Conservation (phyloP, 2,888 invertebrate species). For the Coronaproctus castanopsis region DNA sequence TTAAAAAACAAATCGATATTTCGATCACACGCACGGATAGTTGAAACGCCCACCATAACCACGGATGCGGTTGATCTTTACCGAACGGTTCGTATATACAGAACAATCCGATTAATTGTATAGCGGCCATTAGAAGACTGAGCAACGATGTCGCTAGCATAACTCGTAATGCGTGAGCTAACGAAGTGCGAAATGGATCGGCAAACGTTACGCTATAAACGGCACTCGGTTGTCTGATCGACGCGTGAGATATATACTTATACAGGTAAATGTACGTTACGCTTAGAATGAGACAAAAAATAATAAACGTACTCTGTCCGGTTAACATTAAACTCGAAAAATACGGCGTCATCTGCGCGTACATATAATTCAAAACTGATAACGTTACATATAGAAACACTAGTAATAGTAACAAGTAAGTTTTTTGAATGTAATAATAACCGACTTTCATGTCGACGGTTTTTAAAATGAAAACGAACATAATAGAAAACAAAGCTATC, state of each 20-base stretch:
- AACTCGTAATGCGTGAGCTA: conserved; percentile 72
- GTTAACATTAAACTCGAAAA: conserved; percentile 38
- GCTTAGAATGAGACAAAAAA: conserved; percentile 64
- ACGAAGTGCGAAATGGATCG: conserved; percentile 29
- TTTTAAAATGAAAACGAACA: conserved; percentile 64
- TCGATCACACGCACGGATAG: conserved; percentile 66
- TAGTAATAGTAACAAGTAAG: conserved; percentile 54
- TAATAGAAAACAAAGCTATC: conserved; percentile 70
- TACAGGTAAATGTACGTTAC: conserved; percentile 69
- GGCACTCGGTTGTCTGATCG: conserved; percentile 23
- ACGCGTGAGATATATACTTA: conserved; percentile 42
- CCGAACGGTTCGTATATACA: conserved; percentile 26
- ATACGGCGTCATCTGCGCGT: conserved; percentile 17
- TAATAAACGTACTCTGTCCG: conserved; percentile 67
- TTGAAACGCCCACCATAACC: conserved; percentile 86
- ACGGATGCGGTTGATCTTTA: conserved; percentile 32
- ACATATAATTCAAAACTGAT: conserved; percentile 60
- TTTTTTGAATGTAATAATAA: conserved; percentile 40
- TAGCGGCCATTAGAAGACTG: conserved; percentile 58
- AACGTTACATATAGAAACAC: conserved; percentile 58
- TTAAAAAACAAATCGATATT: conserved; percentile 62
- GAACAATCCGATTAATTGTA: conserved; percentile 47
- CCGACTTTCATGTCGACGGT: conserved; percentile 37
- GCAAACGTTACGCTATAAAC: conserved; percentile 29
- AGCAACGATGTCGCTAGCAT: conserved; percentile 69